phyloP scores from a whole-genome alignment of 2,113 vertebrate species.

The Sterrhoptilus dennistouni region DNA sequence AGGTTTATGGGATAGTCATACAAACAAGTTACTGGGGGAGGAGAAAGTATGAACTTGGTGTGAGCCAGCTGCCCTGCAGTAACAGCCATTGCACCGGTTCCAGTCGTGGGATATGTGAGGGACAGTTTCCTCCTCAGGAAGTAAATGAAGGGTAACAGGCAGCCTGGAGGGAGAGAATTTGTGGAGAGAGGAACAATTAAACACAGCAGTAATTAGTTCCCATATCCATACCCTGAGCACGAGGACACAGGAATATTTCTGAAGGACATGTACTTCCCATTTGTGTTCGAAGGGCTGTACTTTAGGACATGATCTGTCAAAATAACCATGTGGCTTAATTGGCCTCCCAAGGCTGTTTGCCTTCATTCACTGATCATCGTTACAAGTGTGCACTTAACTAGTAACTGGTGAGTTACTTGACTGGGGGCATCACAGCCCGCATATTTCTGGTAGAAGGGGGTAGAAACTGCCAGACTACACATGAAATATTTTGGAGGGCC shows the following conservation, averaged over 20 bases:
- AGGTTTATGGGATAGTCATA: background rate
- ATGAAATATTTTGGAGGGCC: background rate
- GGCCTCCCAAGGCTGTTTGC: background rate
- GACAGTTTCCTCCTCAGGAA: background rate
- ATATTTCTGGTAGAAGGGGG: background rate
- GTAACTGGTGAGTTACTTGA: background rate
- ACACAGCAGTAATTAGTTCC: background rate
- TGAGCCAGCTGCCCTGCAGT: background rate
- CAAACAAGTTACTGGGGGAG: background rate
- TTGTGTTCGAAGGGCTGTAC: background rate
- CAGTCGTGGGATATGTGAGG: rapidly evolving
- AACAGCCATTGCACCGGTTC: background rate
- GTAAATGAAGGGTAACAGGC: background rate
- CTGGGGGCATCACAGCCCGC: background rate
- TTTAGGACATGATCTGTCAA: background rate
- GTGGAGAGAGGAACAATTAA: background rate
- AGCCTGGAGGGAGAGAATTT: background rate
- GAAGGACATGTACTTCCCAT: background rate
- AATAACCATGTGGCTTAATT: background rate
- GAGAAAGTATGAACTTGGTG: background rate
- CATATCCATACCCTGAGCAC: background rate
- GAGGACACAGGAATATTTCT: background rate
- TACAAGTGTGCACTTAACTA: background rate
- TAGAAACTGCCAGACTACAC: background rate
- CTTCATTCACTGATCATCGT: background rate